Base-by-base conservation (phyloP, 2,888 invertebrate species). In the Hirudinaria manillensis region DNA sequence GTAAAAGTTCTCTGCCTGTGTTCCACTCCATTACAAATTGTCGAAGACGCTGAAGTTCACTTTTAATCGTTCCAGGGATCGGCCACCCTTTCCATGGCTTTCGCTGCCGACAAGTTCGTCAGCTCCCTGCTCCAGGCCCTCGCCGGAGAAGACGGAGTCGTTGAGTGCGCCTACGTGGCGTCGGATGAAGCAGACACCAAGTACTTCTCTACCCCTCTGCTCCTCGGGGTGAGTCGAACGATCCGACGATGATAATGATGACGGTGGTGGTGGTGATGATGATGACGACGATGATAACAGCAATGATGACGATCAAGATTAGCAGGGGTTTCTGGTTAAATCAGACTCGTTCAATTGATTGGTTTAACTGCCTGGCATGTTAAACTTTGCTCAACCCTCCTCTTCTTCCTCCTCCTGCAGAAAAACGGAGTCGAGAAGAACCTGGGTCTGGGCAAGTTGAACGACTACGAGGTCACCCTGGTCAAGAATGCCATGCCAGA, bases 21-120 rank as follows among this genome's bases (percentile, higher is more conserved):
- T 36, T 36, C 3, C 10, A 36, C n/a, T n/a, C n/a, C 3, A 36
- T 36, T 36, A 36, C 36, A 6, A 10, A 36, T 6, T 36, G 36
- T 45, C 1, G 16, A 45, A 16, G 3, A 10, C 1, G 1, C 10
- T 45, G 13, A 45, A 16, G 16, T 3, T 1, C 45, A 45, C 45
- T 7, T 45, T 45, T 45, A 29, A 24, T 38, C 24, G n/a, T 16
- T 24, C 29, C 80, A 87, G 87, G 98, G 99, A 76, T 98, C 98
- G 0, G 99, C 99, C 51, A 99, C 99, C 2, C 89, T 99, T 38
- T 97, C 95, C 2, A 97, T 96, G 97, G 99, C 98, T 2, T 96
- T 90, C 85, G 98, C 99, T 45, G 99, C 95, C 77, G 96, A 96
- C 3, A 89, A 93, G 78, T 76, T 76, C 45, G 53, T 76, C 68